These are phyloP conservation scores for Spinus pinus DNA, from an alignment of 2,797 vertebrate genomes.

Conservation along the genomic window DNA sequence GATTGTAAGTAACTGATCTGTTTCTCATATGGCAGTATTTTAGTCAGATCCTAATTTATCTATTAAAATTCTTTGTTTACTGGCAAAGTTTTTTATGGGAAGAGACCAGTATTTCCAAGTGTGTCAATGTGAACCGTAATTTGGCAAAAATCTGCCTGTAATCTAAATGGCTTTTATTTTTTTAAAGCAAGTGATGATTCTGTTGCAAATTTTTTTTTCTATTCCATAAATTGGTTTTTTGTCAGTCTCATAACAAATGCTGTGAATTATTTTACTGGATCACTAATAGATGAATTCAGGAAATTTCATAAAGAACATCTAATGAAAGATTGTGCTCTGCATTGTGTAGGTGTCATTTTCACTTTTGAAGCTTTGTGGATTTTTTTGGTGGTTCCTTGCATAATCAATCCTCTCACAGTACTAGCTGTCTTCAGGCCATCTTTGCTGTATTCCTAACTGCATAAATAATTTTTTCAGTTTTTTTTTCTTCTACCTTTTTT, in stretches of 20 bases:
- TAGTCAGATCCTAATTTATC: background rate
- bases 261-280: background rate
- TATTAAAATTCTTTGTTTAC: background rate
- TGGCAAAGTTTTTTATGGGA: background rate
- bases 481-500: background rate
- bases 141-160: background rate
- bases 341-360: background rate
- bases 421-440: background rate
- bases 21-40: background rate
- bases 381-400: background rate
- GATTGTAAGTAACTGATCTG: background rate
- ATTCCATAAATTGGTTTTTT: accelerated
- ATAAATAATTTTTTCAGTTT: background rate
- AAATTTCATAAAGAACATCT: background rate
- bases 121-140: background rate
- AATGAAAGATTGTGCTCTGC: background rate
- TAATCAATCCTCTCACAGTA: background rate
- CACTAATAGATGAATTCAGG: background rate
- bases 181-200: background rate
- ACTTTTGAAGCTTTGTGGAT: background rate
- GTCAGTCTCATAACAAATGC: background rate
- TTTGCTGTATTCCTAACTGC: background rate
- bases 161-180: background rate
- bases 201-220: background rate
- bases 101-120: background rate